Evolutionary conservation across 2,113 vertebrate species (phyloP).

Genomic region (Miniopterus natalensis): DNA sequence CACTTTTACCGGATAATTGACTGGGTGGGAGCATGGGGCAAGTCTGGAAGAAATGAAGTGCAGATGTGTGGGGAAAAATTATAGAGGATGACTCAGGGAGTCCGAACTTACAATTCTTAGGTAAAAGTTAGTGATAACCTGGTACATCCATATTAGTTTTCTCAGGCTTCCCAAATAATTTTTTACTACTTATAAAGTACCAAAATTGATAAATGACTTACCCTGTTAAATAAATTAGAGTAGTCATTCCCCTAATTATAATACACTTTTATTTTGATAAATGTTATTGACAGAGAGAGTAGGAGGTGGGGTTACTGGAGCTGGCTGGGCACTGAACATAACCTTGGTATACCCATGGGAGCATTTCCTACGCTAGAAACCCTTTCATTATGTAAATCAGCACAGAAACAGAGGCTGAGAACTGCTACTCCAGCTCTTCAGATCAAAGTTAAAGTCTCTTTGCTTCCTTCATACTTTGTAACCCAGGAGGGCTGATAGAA

Average conservation of each 20-base stretch:
- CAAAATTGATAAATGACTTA: background rate
- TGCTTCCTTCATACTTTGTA: background rate
- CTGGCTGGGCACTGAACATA: background rate
- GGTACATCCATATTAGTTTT: background rate
- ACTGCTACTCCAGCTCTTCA: constrained; percentile 32
- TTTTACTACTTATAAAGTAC: background rate
- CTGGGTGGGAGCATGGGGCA: background rate
- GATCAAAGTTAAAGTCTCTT: constrained; percentile 53
- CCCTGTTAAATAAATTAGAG: background rate
- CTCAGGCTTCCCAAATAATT: background rate
- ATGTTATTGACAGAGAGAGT: background rate
- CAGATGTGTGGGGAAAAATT: background rate
- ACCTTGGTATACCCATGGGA: background rate
- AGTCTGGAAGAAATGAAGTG: background rate
- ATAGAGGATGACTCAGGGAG: background rate
- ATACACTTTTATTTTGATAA: background rate
- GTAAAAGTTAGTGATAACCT: background rate
- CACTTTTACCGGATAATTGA: background rate
- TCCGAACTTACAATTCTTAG: background rate
- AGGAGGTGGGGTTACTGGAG: background rate
- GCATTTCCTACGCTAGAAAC: background rate
- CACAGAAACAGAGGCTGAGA: constrained; percentile 15
- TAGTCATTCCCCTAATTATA: background rate
- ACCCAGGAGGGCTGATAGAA: background rate
- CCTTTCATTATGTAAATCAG: constrained; percentile 64